Evolutionary conservation across 2,797 vertebrate species (phyloP).

Genomic region (Dipus sagitta): DNA sequence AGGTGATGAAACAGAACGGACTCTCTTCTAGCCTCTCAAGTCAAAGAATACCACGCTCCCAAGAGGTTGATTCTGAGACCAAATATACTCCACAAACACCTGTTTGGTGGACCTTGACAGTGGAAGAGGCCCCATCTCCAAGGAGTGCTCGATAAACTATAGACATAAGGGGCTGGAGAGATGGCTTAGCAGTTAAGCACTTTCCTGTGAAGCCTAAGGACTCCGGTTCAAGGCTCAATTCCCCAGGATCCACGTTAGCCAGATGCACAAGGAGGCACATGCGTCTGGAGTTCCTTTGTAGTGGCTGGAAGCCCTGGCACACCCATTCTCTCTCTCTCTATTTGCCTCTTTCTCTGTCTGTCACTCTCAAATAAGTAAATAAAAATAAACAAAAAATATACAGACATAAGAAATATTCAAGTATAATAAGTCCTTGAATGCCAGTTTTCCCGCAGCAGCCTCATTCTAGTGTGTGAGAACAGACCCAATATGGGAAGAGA

Average conservation of each 20-base stretch:
- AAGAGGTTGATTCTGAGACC: neutral
- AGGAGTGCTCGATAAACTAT: neutral
- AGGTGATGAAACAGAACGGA: neutral
- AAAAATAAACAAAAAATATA: too few species aligned
- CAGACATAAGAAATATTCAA: neutral
- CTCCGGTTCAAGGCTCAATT: too few species aligned
- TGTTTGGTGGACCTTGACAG: neutral
- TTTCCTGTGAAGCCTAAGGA: too few species aligned
- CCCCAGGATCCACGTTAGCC: too few species aligned
- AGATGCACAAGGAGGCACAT: too few species aligned
- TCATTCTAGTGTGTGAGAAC: neutral
- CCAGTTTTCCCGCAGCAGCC: neutral
- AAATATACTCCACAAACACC: neutral
- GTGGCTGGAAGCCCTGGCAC: too few species aligned
- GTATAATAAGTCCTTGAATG: neutral
- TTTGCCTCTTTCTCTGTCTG: too few species aligned
- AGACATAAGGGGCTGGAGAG: neutral
- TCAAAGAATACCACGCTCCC: neutral
- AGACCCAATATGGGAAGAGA: neutral
- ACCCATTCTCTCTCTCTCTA: too few species aligned
- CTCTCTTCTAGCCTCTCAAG: neutral
- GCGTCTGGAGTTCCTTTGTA: too few species aligned
- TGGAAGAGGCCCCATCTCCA: neutral
- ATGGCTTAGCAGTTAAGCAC: too few species aligned
- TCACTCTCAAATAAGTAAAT: too few species aligned